Evolutionary conservation across 2,888 invertebrate species (phyloP), one percentile per base, ranked within the genome.

Genomic region (Pogonocherus hispidulus): DNA sequence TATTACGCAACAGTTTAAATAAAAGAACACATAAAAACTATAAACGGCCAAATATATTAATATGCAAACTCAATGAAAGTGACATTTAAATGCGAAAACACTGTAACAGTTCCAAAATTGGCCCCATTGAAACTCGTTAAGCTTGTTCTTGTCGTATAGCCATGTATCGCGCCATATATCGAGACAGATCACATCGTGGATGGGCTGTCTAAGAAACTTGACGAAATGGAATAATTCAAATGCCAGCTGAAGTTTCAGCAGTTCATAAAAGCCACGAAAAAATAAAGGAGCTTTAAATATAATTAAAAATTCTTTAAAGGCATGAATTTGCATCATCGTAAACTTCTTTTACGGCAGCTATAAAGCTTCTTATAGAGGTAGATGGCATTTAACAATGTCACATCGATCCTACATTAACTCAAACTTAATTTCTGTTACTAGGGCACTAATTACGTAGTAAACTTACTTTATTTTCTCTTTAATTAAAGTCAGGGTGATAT

Each of bases 381-480:
- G 66, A 66, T 72, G 44, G 51, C 57, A 67, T 65, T 62, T 54
- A 64, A 55, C 57, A 32, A 56, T 69, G 69, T 72, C 63, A 69
- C 60, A 74, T 74, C 71, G 72, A 74, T 71, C 72, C 63, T 55
- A 63, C 66, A 72, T 72, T 72, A 71, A 74, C 66, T 65, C 51
- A 62, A 69, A 69, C 51, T 70, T 71, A 47, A 59, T 66, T 41
- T 67, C 67, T 67, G 59, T 67, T 69, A 71, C 67, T 55, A 60
- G 63, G 63, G 64, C 71, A 68, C 71, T 75, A 75, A 75, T 75
- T 73, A 75, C 70, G 69, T 73, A 75, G 73, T 75, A 75, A 75
- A 75, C 62, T 71, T 55, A 75, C 73, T 75, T 75, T 73, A 75
- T 73, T 75, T 46, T 71, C 73, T 63, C 66, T 75, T 73, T 75